Evolutionary conservation across 64 coral and sea anemone species (phyloP).

Genomic region (Stichodactyla mertensii): DNA sequence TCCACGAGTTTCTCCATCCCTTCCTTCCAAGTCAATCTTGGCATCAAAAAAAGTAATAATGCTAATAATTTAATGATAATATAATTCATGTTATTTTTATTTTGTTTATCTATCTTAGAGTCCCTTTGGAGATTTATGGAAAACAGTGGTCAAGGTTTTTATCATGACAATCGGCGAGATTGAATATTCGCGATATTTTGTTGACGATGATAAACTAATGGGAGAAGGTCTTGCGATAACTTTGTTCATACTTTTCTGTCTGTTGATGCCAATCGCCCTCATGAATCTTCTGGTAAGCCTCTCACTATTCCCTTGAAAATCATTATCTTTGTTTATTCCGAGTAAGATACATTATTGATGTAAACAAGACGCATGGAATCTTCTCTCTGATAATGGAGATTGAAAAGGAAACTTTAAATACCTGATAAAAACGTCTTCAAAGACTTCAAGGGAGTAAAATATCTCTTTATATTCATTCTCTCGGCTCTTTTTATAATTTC

Average conservation of each 20-base stretch:
- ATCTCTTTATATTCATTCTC: no score
- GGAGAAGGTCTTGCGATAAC: not conserved
- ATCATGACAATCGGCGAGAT: constrained; percentile 24
- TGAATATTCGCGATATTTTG: constrained; percentile 20
- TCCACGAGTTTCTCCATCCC: no score
- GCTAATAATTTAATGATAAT: not conserved
- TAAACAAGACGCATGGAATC: no score
- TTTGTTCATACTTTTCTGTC: not conserved
- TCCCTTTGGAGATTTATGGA: not conserved
- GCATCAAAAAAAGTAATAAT: no score
- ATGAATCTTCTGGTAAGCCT: constrained; percentile 24
- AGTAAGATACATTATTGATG: no score
- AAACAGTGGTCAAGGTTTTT: constrained; percentile 11
- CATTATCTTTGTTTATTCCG: no score
- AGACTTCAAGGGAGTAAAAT: no score
- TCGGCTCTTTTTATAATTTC: no score
- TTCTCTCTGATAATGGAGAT: no score
- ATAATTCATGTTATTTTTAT: not conserved
- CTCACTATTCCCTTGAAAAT: not conserved
- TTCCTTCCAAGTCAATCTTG: no score
- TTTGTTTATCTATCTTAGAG: not conserved
- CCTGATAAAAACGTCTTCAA: no score
- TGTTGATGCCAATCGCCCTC: constrained; percentile 24
- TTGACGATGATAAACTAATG: not conserved
- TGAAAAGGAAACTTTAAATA: no score